A percentile compares a stretch with the other conserved stretches of the same genome.
Evolutionary conservation across 2,113 vertebrate species (phyloP).

Genomic region (Cebidichthys violaceus): DNA sequence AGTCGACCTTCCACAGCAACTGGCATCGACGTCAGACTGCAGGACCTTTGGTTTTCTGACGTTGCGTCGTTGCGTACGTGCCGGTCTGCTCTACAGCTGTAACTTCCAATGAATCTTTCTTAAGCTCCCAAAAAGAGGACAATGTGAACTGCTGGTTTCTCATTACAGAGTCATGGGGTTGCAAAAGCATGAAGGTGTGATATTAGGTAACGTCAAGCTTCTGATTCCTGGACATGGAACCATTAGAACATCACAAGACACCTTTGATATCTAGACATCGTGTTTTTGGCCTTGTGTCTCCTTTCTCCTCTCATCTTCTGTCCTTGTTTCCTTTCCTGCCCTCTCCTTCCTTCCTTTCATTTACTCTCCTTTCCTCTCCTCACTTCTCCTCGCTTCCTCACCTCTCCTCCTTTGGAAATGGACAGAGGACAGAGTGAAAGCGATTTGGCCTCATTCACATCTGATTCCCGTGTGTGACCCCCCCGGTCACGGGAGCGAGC

Average conservation of each 20-base stretch:
- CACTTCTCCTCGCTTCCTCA: neutral
- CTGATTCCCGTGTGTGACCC: constrained; percentile 50
- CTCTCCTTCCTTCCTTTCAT: too few species aligned
- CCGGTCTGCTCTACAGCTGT: too few species aligned
- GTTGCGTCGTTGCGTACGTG: too few species aligned
- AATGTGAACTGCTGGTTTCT: neutral
- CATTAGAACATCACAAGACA: neutral
- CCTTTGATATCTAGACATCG: neutral
- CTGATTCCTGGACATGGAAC: neutral
- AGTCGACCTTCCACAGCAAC: too few species aligned
- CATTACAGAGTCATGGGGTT: neutral
- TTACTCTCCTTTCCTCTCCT: neutral
- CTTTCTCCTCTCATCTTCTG: neutral
- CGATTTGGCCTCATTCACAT: constrained; percentile 26
- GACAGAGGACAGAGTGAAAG: constrained; percentile 46
- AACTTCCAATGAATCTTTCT: neutral
- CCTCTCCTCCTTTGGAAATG: neutral
- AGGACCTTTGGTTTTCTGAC: too few species aligned
- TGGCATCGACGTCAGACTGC: too few species aligned
- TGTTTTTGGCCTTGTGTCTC: neutral
- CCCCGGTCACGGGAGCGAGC: constrained; percentile 63
- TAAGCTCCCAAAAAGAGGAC: neutral
- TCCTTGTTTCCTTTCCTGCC: neutral
- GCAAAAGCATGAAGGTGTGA: neutral
- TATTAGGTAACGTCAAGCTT: neutral